Evolutionary conservation across 2,888 invertebrate genomes (phyloP).

Genomic region (Orchesella flavescens): DNA sequence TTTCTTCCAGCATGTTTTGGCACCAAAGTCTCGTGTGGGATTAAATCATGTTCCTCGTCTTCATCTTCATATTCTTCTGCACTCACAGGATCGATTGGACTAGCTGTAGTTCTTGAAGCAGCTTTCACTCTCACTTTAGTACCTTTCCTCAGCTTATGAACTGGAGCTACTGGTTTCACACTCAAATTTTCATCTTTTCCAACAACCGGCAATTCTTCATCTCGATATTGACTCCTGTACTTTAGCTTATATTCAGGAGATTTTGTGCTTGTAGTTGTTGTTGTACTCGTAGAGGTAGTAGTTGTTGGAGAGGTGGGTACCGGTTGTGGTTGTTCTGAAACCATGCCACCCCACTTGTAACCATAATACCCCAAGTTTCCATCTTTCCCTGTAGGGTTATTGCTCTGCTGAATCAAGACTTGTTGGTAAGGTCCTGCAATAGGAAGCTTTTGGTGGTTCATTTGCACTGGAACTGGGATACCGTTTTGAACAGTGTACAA

Average conservation of each 20-base stretch:
- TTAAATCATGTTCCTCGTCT: conserved; percentile 45
- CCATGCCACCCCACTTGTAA: conserved; percentile 48
- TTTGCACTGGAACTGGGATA: conserved; percentile 33
- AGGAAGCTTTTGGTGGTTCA: conserved; percentile 37
- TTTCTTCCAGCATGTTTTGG: conserved; percentile 36
- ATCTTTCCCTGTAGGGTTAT: not conserved
- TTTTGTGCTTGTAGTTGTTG: conserved; percentile 4
- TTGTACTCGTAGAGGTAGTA: conserved; percentile 13
- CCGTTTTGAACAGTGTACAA: conserved; percentile 55
- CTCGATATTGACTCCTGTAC: conserved; percentile 60
- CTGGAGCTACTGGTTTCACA: conserved; percentile 47
- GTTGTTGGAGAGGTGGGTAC: conserved; percentile 22
- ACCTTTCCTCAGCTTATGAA: conserved; percentile 49
- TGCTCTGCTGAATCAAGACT: conserved; percentile 41
- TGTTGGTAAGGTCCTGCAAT: conserved; percentile 56
- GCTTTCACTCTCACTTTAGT: conserved; percentile 24
- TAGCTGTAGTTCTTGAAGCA: conserved; percentile 28
- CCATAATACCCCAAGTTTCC: conserved; percentile 39
- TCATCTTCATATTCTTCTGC: conserved; percentile 64
- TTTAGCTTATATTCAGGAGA: conserved; percentile 49
- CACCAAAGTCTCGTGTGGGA: conserved; percentile 31
- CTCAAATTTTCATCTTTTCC: conserved; percentile 41
- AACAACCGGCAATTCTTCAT: conserved; percentile 37
- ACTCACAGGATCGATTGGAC: conserved; percentile 57
- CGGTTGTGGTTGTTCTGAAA: conserved; percentile 32